phyloP scores from a whole-genome alignment of 2,113 vertebrate species.

The Pygoscelis adeliae region DNA sequence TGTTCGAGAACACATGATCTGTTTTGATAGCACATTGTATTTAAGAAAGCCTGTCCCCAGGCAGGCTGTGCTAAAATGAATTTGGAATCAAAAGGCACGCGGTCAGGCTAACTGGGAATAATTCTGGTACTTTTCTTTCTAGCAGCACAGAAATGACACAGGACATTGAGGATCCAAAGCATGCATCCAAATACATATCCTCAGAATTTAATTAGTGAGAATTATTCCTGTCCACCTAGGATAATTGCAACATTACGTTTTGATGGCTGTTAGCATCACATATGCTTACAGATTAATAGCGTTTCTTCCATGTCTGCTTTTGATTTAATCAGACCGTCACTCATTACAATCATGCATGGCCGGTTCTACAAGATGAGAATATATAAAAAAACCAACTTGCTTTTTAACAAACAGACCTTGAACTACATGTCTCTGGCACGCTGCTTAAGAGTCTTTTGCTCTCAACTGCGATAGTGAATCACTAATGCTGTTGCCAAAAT shows the following conservation, averaged over 20 bases:
- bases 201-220: slow-evolving; percentile 10
- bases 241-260: slow-evolving; percentile 35
- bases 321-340: slow-evolving; percentile 53
- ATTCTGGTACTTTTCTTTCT: not conserved
- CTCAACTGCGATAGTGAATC: not conserved
- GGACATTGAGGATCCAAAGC: not conserved
- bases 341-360: slow-evolving; percentile 33
- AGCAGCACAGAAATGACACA: not conserved
- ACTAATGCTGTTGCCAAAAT: not conserved
- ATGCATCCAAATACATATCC: not conserved
- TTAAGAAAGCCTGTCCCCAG: slow-evolving; percentile 26
- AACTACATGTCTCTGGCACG: not conserved
- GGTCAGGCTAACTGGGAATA: not conserved
- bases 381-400: not conserved
- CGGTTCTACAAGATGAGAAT: not conserved
- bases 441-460: not conserved
- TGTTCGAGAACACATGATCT: not conserved
- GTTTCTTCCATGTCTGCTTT: slow-evolving; percentile 29
- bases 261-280: slow-evolving; percentile 35
- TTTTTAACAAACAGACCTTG: not conserved
- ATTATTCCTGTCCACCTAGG: slow-evolving; percentile 40
- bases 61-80: not conserved
- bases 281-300: slow-evolving; percentile 20
- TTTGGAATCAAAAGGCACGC: not conserved
- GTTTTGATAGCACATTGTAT: slow-evolving; percentile 15